Evolutionary conservation across 2,113 vertebrate species (phyloP), one percentile per base, ranked within the genome.

Genomic region (Spea multiplicata): DNA sequence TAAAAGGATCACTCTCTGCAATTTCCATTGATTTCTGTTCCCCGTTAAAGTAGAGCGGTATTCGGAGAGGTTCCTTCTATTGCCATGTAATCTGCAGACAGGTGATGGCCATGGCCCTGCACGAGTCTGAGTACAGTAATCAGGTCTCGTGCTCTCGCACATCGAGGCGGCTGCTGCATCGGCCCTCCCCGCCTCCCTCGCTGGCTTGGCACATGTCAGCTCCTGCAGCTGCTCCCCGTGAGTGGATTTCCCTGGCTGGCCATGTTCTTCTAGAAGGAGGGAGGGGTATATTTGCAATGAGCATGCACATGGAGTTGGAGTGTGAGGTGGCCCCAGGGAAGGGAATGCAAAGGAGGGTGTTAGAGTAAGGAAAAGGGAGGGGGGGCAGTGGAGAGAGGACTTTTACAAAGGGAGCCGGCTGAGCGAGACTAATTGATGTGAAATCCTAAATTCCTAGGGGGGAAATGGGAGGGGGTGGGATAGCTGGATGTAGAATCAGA

Each of bases 371-470:
- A 57, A 46, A 44, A 61, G 44, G 57, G 68, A 55, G 57, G 68
- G 30, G 57, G 68, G 71, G 68, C 12, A 47, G 53, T 17, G 69
- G 8, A 45, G 17, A 44, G 30, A 66, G 70, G 57, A 45, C 70
- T 30, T 50, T 61, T 73, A 80, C 77, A 80, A 80, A 73, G 77
- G 45, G 47, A 80, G 55, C 62, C 62, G 71, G 77, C 77, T 5
- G 77, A 80, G 77, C 77, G 71, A 57, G 49, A 48, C 70, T 73
- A 80, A 80, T 80, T 66, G 70, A 80, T 73, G 77, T 80, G 77
- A 80, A 80, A 80, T 80, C 77, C 70, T 48, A 80, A 66, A 80
- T 80, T 80, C 77, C 77, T 79, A 49, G 13, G 50, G 70, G 75
- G 75, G 68, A 49, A 12, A 44, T 61, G 53, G 61, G 16, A 74